Percentiles rank a stretch among this genome's conserved stretches.
phyloP scores from a whole-genome alignment of 2,888 invertebrate species.

The Theretra japonica region DNA sequence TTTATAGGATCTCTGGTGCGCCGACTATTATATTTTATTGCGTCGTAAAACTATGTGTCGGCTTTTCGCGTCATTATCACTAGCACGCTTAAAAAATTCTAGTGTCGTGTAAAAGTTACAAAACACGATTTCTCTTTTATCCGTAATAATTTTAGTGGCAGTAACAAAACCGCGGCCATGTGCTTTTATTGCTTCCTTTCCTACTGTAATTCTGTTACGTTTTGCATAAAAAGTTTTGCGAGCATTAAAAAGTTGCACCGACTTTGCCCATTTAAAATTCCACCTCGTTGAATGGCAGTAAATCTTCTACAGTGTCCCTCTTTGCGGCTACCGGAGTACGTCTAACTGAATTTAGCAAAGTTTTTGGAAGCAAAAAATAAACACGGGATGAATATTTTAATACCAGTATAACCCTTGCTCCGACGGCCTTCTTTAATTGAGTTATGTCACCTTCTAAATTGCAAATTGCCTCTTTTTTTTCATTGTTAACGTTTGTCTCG shows the following conservation, averaged over 20 bases:
- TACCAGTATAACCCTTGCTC: constrained; percentile 52
- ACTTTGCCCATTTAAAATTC: constrained; percentile 52
- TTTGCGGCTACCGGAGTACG: constrained; percentile 43
- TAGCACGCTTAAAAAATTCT: background rate
- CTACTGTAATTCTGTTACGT: constrained; percentile 31
- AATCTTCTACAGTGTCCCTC: constrained; percentile 49
- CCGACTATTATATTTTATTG: constrained; percentile 32
- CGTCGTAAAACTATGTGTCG: constrained; percentile 36
- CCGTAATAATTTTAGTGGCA: constrained; percentile 19
- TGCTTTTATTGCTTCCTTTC: constrained; percentile 29
- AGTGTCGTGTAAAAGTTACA: constrained; percentile 11
- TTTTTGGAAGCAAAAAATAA: constrained; percentile 51
- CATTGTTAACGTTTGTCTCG: constrained; percentile 4
- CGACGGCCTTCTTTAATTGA: constrained; percentile 55
- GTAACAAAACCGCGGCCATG: constrained; percentile 20
- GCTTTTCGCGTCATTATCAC: constrained; percentile 35
- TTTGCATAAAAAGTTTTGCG: constrained; percentile 41
- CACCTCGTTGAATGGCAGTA: constrained; percentile 50
- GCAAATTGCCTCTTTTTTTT: constrained; percentile 54
- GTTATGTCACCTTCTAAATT: constrained; percentile 64
- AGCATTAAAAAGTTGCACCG: constrained; percentile 41
- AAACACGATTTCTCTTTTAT: constrained; percentile 24
- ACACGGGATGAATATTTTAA: constrained; percentile 66
- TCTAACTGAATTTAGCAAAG: constrained; percentile 50
- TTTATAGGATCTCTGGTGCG: constrained; percentile 32